Evolutionary conservation across 2,113 vertebrate genomes (phyloP).

Genomic region (Galemys pyrenaicus): DNA sequence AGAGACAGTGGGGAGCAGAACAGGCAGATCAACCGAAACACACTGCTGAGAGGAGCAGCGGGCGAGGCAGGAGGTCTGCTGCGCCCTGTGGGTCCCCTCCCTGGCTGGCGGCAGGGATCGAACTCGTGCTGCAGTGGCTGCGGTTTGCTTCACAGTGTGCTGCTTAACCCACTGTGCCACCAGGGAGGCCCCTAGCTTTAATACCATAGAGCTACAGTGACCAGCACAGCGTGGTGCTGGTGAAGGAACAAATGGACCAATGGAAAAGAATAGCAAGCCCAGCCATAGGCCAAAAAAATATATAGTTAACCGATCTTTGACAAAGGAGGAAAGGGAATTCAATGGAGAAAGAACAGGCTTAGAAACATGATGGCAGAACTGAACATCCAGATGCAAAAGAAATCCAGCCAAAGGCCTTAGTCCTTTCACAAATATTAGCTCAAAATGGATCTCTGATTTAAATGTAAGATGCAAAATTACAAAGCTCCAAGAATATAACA

Average conservation of each 20-base stretch:
- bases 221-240: neutral
- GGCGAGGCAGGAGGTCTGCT: too few species aligned
- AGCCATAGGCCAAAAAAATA: neutral
- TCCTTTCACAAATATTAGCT: constrained; percentile 10
- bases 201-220: neutral
- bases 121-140: too few species aligned
- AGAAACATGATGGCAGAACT: neutral
- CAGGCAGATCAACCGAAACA: too few species aligned
- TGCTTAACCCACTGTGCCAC: too few species aligned
- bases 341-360: neutral
- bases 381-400: neutral
- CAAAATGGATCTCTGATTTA: neutral
- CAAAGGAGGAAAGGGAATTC: constrained; percentile 20
- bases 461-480: neutral
- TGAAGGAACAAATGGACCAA: neutral
- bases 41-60: too few species aligned
- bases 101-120: too few species aligned
- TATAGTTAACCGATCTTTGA: neutral
- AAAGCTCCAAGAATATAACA: neutral
- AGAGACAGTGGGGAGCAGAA: too few species aligned
- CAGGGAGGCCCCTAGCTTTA: too few species aligned
- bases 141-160: too few species aligned
- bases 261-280: neutral
- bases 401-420: neutral
- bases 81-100: too few species aligned